Evolutionary conservation across 2,113 vertebrate species (phyloP).

Genomic region (Forbesichthys agassizii): DNA sequence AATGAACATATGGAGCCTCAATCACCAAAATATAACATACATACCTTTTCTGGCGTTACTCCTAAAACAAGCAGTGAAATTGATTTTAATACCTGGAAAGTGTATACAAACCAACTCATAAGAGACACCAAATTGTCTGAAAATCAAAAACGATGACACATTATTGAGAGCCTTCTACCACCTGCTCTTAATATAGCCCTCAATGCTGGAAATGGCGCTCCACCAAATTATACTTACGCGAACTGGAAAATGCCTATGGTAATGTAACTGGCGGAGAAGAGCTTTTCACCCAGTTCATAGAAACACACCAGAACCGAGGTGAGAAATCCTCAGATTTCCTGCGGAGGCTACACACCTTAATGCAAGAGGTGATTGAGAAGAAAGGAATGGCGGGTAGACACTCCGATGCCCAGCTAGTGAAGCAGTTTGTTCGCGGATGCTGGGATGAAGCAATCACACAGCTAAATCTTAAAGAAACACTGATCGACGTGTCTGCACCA

Average conservation of each 20-base stretch:
- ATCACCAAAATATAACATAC: neutral
- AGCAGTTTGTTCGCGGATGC: constrained; percentile 15
- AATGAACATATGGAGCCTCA: no score
- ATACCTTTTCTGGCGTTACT: constrained; percentile 2
- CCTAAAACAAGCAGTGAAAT: constrained; percentile 3
- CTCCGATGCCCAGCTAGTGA: neutral
- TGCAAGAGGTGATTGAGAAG: constrained; percentile 30
- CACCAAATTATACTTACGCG: neutral
- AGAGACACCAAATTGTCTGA: neutral
- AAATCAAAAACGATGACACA: neutral
- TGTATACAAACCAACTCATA: constrained; percentile 5
- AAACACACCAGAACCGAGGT: constrained; percentile 25
- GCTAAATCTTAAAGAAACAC: constrained; percentile 1
- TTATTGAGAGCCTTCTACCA: constrained; percentile 12
- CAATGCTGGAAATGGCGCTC: neutral
- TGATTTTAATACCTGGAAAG: neutral
- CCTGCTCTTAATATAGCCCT: constrained; percentile 22
- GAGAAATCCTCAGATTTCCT: constrained; percentile 28
- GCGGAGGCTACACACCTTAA: constrained; percentile 11
- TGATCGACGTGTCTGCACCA: neutral
- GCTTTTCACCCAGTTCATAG: constrained; percentile 30
- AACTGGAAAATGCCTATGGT: constrained; percentile 36
- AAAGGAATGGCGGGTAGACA: constrained; percentile 2
- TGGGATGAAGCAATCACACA: constrained; percentile 2
- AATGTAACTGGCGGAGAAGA: constrained; percentile 36